Evolutionary conservation across 2,797 vertebrate species (phyloP).

Genomic region (Lacerta bilineata): DNA sequence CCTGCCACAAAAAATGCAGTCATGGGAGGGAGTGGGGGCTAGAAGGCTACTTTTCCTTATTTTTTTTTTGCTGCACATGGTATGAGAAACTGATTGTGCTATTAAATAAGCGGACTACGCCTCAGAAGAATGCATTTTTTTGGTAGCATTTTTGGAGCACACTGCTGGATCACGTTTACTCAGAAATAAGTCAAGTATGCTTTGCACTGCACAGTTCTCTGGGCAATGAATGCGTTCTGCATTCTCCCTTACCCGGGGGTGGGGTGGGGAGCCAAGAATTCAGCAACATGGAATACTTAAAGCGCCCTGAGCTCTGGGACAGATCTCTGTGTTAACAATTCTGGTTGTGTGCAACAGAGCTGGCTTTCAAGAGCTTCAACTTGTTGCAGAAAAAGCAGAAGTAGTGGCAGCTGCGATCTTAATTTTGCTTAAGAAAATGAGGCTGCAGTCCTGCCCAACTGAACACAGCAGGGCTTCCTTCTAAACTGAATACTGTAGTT

Average conservation of each 20-base stretch:
- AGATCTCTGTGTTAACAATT: conserved; percentile 50
- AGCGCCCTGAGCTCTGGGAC: not conserved
- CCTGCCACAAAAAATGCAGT: not conserved
- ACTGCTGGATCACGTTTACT: not conserved
- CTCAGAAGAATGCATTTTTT: not conserved
- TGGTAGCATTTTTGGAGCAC: not conserved
- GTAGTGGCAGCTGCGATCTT: conserved; percentile 13
- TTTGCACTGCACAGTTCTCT: not conserved
- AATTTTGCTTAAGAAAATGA: not conserved
- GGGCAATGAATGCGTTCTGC: too few relatives aligned
- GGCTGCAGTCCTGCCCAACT: not conserved
- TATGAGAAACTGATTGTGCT: not conserved
- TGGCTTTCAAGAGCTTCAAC: not conserved
- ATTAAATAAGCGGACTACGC: not conserved
- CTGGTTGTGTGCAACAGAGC: not conserved
- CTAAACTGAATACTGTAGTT: not conserved
- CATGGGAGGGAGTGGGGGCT: not conserved
- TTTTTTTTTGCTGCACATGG: not conserved
- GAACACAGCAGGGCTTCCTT: not conserved
- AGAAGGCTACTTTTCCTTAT: not conserved
- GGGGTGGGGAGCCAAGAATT: not conserved
- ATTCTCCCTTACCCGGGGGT: not conserved
- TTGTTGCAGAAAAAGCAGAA: conserved; percentile 17
- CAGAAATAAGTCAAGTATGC: not conserved
- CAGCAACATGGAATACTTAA: not conserved